Conservation (phyloP, 2,113 vertebrate genomes). For the Anhinga rufa region DNA sequence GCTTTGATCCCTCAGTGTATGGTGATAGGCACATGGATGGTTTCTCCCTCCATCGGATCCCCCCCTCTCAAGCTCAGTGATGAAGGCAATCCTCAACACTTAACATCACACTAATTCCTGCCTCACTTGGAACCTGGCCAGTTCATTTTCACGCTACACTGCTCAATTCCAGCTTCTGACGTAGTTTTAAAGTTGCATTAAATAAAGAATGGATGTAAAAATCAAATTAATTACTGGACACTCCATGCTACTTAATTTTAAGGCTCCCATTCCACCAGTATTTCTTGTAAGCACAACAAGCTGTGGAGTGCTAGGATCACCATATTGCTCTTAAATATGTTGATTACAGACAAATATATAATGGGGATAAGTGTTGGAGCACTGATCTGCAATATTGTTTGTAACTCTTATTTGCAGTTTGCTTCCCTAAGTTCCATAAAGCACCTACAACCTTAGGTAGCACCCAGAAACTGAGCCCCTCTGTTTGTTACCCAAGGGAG, state of each 20-base stretch:
- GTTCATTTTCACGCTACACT: conserved; percentile 63
- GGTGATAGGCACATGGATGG: background rate
- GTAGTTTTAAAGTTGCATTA: conserved; percentile 70
- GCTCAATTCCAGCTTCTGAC: conserved; percentile 57
- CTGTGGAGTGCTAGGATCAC: conserved; percentile 20
- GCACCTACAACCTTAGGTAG: too few relatives aligned
- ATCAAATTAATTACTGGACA: conserved; percentile 77
- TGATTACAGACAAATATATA: conserved; percentile 19
- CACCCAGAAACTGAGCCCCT: background rate
- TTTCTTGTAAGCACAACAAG: conserved; percentile 73
- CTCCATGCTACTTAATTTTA: conserved; percentile 78
- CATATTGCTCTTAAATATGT: conserved; percentile 13
- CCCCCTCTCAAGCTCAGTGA: background rate
- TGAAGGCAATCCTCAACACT: background rate
- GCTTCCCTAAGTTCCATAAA: background rate
- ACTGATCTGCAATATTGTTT: conserved; percentile 21
- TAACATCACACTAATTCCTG: conserved; percentile 46
- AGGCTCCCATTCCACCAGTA: conserved; percentile 70
- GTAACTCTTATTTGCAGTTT: background rate
- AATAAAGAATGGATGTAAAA: conserved; percentile 72
- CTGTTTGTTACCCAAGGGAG: background rate
- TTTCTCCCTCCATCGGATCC: background rate
- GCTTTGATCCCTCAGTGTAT: background rate
- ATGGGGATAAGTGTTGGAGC: background rate
- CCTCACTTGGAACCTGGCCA: conserved; percentile 60